Evolutionary conservation across 1,140 invertebrate genomes (phyloP).

Genomic region (Planococcus citri): DNA sequence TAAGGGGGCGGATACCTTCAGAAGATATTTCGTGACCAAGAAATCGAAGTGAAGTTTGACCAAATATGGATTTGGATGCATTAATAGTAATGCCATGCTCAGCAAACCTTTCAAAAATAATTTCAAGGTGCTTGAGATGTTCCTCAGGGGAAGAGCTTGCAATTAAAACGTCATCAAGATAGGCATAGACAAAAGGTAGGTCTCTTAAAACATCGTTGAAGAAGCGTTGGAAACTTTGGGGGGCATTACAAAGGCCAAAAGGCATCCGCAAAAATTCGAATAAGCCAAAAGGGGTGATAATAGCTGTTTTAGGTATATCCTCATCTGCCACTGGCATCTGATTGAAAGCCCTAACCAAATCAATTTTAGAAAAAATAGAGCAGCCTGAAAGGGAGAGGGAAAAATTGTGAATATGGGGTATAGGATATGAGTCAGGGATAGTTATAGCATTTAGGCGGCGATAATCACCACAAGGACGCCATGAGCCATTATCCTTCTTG

Average conservation of each 20-base stretch:
- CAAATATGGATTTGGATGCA: constrained; percentile 28
- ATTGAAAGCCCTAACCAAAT: constrained; percentile 39
- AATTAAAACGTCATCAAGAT: constrained; percentile 24
- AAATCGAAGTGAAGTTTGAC: constrained; percentile 25
- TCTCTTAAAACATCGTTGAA: constrained; percentile 33
- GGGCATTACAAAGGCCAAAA: constrained; percentile 37
- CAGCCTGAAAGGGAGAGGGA: constrained; percentile 28
- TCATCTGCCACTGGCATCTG: constrained; percentile 33
- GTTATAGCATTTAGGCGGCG: constrained; percentile 33
- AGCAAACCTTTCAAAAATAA: constrained; percentile 18
- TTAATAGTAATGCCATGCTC: constrained; percentile 21
- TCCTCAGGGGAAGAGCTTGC: background rate
- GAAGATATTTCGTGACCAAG: constrained; percentile 30
- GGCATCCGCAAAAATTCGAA: too few relatives aligned
- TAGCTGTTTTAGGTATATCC: constrained; percentile 32
- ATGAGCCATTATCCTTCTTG: constrained; percentile 32
- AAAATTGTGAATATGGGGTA: constrained; percentile 31
- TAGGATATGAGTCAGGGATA: constrained; percentile 33
- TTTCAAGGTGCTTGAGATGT: background rate
- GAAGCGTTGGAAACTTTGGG: constrained; percentile 36
- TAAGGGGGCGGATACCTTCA: background rate
- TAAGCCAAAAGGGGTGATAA: constrained; percentile 32
- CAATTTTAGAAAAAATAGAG: constrained; percentile 36
- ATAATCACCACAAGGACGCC: constrained; percentile 33
- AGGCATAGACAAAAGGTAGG: too few relatives aligned